Percentiles rank a stretch among this genome's conserved stretches.
These are phyloP conservation scores for Distichodus sexfasciatus DNA, from an alignment of 2,797 vertebrate species.

Conservation along the genomic window DNA sequence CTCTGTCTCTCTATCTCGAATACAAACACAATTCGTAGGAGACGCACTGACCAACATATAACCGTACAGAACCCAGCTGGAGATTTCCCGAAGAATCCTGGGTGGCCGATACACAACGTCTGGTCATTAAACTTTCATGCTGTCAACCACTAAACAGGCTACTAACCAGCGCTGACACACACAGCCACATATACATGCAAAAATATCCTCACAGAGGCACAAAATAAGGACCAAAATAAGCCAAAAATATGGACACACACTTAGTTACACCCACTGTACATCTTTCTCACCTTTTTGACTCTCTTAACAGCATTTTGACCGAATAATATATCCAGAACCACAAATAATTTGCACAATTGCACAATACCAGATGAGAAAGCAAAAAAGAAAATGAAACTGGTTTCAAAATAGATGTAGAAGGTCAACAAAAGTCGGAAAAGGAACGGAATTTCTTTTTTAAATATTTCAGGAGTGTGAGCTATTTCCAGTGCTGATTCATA, in stretches of 20 bases:
- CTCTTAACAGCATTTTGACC: neutral
- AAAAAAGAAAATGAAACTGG: constrained; percentile 49
- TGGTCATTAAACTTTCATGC: constrained; percentile 68
- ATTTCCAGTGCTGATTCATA: constrained; percentile 77
- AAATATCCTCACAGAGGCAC: too few relatives aligned
- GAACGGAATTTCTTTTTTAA: constrained; percentile 72
- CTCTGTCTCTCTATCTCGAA: too few relatives aligned
- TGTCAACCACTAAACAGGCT: constrained; percentile 59
- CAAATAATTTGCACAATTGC: constrained; percentile 5
- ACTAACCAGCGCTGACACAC: constrained; percentile 38
- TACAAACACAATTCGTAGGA: too few relatives aligned
- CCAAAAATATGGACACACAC: too few relatives aligned
- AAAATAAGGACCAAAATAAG: too few relatives aligned
- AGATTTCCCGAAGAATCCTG: constrained; percentile 42
- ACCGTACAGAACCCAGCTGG: neutral
- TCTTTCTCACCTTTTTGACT: constrained; percentile 28
- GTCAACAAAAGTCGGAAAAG: constrained; percentile 58
- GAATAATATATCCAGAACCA: constrained; percentile 7
- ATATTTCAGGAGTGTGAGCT: constrained; percentile 76
- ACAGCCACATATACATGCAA: too few relatives aligned
- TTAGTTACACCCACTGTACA: too few relatives aligned
- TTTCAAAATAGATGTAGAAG: constrained; percentile 58
- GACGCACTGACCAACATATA: too few relatives aligned
- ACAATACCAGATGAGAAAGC: constrained; percentile 20
- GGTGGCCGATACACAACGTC: constrained; percentile 56